Conservation (phyloP, 2,797 vertebrate species). For the Ciconia nigra region DNA sequence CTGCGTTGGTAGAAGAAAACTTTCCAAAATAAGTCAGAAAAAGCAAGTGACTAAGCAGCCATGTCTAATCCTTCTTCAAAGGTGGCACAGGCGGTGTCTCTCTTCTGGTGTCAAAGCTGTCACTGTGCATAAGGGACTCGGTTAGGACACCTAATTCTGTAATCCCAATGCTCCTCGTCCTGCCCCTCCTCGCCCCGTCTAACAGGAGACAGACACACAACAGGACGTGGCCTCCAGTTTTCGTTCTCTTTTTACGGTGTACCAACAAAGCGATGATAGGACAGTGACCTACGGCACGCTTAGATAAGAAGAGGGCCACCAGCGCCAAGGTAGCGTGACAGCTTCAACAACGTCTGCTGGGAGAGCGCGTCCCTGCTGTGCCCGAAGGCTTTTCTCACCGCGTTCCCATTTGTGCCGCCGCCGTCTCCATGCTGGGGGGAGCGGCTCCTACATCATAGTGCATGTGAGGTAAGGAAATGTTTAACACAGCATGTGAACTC, state of each 20-base stretch:
- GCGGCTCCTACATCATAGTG: not conserved
- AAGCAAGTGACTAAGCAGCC: slow-evolving; percentile 9
- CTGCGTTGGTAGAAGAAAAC: not conserved
- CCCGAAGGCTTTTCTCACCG: not conserved
- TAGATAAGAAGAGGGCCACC: not conserved
- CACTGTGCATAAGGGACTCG: not conserved
- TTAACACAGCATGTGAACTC: not conserved
- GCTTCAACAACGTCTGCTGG: not conserved
- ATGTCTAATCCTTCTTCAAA: slow-evolving; percentile 21
- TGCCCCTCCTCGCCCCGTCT: not conserved
- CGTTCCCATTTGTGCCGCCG: fast-evolving
- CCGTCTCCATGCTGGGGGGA: not conserved
- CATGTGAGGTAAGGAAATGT: not conserved
- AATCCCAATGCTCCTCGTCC: not conserved
- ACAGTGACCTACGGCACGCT: not conserved
- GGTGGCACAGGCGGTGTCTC: not conserved
- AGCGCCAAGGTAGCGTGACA: not conserved
- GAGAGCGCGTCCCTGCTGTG: fast-evolving
- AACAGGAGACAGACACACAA: not conserved
- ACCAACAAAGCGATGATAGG: not conserved
- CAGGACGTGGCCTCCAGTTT: not conserved
- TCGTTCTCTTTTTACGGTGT: not conserved
- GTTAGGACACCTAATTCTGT: not conserved
- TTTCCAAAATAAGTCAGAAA: not conserved
- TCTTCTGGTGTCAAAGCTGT: not conserved